Evolutionary conservation across 2,888 invertebrate species (phyloP), one percentile per base, ranked within the genome.

Genomic region (Ryuthela nishihirai): DNA sequence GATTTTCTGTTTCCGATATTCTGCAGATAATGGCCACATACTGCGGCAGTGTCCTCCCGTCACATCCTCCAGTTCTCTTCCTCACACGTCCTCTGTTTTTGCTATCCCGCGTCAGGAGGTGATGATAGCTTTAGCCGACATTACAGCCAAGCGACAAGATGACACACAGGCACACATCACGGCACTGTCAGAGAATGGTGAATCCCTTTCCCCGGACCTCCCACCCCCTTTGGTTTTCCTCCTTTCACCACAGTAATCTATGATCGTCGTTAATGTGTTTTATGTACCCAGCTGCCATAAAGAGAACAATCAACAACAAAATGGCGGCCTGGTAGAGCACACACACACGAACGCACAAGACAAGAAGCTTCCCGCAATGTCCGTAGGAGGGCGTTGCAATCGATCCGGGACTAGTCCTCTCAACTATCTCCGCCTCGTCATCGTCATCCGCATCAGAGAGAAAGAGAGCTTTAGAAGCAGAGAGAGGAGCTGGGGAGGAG

Each of bases 251-350:
- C 38, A 34, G 50, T 58, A 58, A 58, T 52, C 56, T 58, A 58
- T 58, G 56, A 46, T 52, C 42, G 52, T 36, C 49, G 56, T 50
- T 58, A 58, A 58, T 58, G 50, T 58, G 56, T 46, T 58, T 58
- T 58, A 58, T 58, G 56, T 52, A 46, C 45, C 45, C 50, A 20
- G 36, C 40, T 41, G 35, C 56, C 45, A 58, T 58, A 58, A 58
- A 52, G 56, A 45, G 56, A 50, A 56, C 56, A 56, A 58, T 58
- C 50, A 50, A 38, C 42, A 41, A 50, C 50, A 58, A 58, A 52
- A 58, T 58, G 56, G 56, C 56, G 56, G 56, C 45, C 38, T 18
- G 29, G 24, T n/a, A n/a, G n/a, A n/a, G n/a, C n/a, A n/a, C n/a
- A n/a, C n/a, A n/a, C n/a, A n/a, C n/a, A n/a, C n/a, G n/a, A n/a